Conservation (phyloP, 2,113 vertebrate species). For the Tenrec ecaudatus region DNA sequence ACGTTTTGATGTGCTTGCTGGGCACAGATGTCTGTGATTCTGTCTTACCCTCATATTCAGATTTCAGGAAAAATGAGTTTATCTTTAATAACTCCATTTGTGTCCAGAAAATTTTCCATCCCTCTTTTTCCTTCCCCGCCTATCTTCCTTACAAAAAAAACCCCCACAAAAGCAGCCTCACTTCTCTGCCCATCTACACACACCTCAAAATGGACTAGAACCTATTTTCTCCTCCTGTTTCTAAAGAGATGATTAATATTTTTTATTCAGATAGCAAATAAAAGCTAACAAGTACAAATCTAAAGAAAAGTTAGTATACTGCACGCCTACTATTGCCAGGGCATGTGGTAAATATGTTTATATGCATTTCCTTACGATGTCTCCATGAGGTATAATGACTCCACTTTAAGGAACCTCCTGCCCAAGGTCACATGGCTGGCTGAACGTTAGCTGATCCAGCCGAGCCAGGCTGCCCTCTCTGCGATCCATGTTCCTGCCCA, state of each 20-base stretch:
- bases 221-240: neutral
- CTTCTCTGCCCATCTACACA: no score
- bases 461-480: neutral
- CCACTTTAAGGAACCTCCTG: neutral
- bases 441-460: neutral
- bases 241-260: neutral
- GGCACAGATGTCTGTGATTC: no score
- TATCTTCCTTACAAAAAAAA: no score
- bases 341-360: neutral
- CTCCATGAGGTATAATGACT: neutral
- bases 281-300: neutral
- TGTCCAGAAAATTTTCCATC: no score
- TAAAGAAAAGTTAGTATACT: neutral
- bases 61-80: no score
- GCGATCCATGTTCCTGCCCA: neutral
- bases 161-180: no score
- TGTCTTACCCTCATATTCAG: no score
- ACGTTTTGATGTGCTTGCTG: no score
- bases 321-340: neutral
- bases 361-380: no score
- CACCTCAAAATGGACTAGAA: neutral
- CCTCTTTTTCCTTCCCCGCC: no score
- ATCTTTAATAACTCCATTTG: no score
- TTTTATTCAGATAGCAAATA: neutral
- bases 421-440: no score